Evolutionary conservation across 2,888 invertebrate species (phyloP).

Genomic region (Minunthozetes semirufus): DNA sequence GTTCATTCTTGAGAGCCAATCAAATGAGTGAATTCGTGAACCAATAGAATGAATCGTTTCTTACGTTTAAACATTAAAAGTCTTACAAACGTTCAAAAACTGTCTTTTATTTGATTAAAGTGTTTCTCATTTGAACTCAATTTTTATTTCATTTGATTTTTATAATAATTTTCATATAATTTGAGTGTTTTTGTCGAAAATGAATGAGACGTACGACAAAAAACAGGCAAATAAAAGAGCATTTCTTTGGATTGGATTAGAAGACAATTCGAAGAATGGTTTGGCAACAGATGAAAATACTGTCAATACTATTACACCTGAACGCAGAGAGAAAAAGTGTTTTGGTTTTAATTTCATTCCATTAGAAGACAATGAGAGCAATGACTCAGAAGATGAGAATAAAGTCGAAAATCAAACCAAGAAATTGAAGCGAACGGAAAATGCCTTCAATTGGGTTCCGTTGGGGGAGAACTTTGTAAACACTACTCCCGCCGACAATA

Average conservation of each 20-base stretch:
- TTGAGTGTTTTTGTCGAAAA: not conserved
- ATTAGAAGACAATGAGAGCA: not conserved
- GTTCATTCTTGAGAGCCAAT: too few species aligned
- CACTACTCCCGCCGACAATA: not conserved
- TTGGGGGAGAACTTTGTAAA: conserved; percentile 6
- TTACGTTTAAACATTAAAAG: not conserved
- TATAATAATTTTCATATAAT: not conserved
- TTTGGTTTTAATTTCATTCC: conserved; percentile 1
- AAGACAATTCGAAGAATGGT: not conserved
- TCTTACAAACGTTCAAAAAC: not conserved
- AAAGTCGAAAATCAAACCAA: not conserved
- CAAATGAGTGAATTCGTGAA: not conserved
- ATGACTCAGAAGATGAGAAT: not conserved
- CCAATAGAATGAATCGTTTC: not conserved
- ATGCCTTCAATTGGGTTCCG: conserved; percentile 3
- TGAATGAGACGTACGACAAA: not conserved
- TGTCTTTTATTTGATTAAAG: not conserved
- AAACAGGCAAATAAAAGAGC: not conserved
- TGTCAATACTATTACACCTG: not conserved
- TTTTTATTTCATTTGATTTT: not conserved
- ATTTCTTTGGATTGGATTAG: conserved; percentile 3
- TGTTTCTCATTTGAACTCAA: not conserved
- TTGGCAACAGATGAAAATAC: not conserved
- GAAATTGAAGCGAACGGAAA: not conserved
- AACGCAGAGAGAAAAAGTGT: not conserved